Evolutionary conservation across 2,113 vertebrate species (phyloP).

Genomic region (Crotalus tigris): DNA sequence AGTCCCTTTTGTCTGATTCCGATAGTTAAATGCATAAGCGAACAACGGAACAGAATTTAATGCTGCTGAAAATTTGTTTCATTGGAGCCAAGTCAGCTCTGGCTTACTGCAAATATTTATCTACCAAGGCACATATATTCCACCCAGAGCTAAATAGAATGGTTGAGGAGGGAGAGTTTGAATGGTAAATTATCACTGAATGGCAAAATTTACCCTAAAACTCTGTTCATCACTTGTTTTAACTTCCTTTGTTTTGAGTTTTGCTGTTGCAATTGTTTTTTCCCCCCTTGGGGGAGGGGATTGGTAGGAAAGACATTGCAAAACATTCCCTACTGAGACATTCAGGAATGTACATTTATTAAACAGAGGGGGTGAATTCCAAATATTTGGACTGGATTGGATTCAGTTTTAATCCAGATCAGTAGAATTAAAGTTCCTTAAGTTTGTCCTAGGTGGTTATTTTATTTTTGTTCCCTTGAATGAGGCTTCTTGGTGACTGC

Average conservation of each 20-base stretch:
- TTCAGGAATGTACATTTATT: neutral
- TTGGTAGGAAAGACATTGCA: neutral
- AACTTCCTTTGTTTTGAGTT: neutral
- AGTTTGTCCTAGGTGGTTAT: neutral
- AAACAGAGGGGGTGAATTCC: neutral
- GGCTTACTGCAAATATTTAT: constrained; percentile 30
- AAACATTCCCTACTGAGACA: neutral
- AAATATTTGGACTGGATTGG: neutral
- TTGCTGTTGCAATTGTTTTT: neutral
- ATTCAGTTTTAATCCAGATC: neutral
- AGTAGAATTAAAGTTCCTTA: neutral
- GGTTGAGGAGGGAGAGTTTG: neutral
- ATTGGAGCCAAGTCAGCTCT: constrained; percentile 32
- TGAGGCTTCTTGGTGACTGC: too few species aligned
- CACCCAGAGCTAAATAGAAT: neutral
- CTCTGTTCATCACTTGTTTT: neutral
- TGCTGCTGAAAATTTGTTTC: constrained; percentile 29
- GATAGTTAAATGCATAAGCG: constrained; percentile 34
- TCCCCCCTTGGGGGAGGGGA: neutral
- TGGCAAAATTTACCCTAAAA: neutral
- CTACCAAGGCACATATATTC: neutral
- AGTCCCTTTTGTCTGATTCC: constrained; percentile 31
- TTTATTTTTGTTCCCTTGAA: too few species aligned
- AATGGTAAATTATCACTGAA: neutral
- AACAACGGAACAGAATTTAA: constrained; percentile 38